Evolutionary conservation across 2,113 vertebrate genomes (phyloP), one percentile per base, ranked within the genome.

Genomic region (Corythornis vintsioides): DNA sequence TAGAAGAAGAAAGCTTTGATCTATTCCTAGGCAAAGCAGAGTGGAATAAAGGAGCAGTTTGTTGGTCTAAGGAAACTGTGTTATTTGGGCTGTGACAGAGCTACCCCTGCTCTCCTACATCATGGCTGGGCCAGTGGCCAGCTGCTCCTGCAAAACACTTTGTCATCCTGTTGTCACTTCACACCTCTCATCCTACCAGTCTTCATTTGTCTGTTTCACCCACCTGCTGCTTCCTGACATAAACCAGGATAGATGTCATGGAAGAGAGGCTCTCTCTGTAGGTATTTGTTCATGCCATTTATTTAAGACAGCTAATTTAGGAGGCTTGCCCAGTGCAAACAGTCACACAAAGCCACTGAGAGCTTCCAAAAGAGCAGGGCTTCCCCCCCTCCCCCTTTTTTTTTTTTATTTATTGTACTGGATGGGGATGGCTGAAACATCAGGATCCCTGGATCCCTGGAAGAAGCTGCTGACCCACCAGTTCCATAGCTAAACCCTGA

Each of bases 81-180:
- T 16, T 74, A 2, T 18, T 25, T 59, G 79, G 56, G 38, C 57
- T 64, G 43, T 82, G 71, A 33, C 50, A n/a, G 61, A 82, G 38
- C 57, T 45, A 11, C 56, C 55, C 4, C 35, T 48, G 72, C 56
- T 70, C 48, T 42, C 42, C 47, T 31, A 47, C 70, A 13, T 60
- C 0, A 5, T 0, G 3, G 53, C 79, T 59, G 76, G 71, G 66
- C 79, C 4, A 13, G 69, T 11, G 69, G 14, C 52, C 1, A 1
- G 14, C 26, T 50, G 92, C 66, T 82, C 52, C 42, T 24, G 56
- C 24, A 43, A 48, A 79, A 20, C 71, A 26, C 45, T 88, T 79
- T 66, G 79, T 92, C 83, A 83, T 35, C 38, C 40, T 11, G 4
- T 25, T 90, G 86, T 93, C 89, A 67, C 89, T 52, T 80, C 80